phyloP scores from a whole-genome alignment of 2,113 vertebrate species.

The Cyanoramphus novaezelandiae region DNA sequence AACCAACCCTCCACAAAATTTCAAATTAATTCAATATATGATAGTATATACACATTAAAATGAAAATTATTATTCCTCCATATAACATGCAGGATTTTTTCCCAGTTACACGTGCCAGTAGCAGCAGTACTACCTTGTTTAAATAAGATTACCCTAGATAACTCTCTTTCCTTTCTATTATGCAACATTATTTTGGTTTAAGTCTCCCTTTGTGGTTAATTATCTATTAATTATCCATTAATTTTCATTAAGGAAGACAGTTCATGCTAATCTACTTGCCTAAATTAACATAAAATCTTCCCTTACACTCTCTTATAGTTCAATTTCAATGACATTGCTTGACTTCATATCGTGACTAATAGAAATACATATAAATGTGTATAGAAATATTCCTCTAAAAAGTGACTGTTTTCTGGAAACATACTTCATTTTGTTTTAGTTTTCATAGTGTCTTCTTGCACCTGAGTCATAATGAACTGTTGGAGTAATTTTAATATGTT shows the following conservation, averaged over 20 bases:
- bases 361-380: background rate
- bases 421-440: background rate
- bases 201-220: constrained; percentile 31
- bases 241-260: background rate
- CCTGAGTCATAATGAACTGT: background rate
- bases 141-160: background rate
- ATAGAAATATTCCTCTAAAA: background rate
- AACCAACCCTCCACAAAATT: background rate
- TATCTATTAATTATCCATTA: constrained; percentile 15
- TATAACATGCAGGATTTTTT: background rate
- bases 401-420: background rate
- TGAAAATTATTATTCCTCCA: background rate
- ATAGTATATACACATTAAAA: background rate
- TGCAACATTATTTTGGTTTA: background rate
- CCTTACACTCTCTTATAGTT: background rate
- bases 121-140: background rate
- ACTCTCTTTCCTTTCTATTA: background rate
- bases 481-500: background rate
- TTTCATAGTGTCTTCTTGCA: background rate
- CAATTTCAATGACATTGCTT: background rate
- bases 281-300: constrained; percentile 23
- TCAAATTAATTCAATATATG: background rate
- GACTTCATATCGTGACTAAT: background rate
- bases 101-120: background rate
- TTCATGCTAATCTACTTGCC: constrained; percentile 1